Evolutionary conservation across 1,140 invertebrate species (phyloP).

Genomic region (Diorhabda carinulata): DNA sequence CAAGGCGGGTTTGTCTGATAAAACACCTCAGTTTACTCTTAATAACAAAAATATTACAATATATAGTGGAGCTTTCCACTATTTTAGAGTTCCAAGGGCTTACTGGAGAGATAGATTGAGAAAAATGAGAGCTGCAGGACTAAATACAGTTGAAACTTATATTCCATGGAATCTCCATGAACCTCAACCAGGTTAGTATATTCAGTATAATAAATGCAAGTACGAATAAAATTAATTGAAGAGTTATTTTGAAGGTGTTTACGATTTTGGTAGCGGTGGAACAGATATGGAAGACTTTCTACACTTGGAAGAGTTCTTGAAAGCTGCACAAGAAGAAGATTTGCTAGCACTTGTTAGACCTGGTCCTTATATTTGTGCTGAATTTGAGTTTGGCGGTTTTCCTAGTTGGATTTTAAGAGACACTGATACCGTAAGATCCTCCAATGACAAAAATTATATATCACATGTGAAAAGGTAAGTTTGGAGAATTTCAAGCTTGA

Average conservation of each 20-base stretch:
- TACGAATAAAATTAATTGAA: too few species aligned
- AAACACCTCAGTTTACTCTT: constrained; percentile 33
- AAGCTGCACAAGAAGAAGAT: constrained; percentile 74
- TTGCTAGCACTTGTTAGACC: constrained; percentile 80
- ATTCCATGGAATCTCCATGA: constrained; percentile 93
- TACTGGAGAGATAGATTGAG: constrained; percentile 52
- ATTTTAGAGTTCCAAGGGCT: constrained; percentile 76
- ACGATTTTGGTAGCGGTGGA: constrained; percentile 64
- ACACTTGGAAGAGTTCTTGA: constrained; percentile 65
- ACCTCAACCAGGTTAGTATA: constrained; percentile 38
- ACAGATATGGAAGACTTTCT: constrained; percentile 63
- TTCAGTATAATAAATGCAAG: background rate
- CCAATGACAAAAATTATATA: constrained; percentile 49
- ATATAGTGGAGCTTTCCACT: constrained; percentile 78
- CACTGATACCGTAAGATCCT: constrained; percentile 49
- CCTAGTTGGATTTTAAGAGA: constrained; percentile 34
- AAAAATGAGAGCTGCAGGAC: constrained; percentile 74
- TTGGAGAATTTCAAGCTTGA: background rate
- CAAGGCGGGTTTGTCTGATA: constrained; percentile 27
- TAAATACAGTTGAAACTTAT: constrained; percentile 90
- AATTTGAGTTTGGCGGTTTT: constrained; percentile 58
- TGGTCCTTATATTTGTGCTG: constrained; percentile 92
- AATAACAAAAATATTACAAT: constrained; percentile 36
- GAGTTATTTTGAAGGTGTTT: constrained; percentile 46
- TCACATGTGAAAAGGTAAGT: constrained; percentile 48